phyloP scores from a whole-genome alignment of 2,113 vertebrate genomes.

The Trinectes maculatus region DNA sequence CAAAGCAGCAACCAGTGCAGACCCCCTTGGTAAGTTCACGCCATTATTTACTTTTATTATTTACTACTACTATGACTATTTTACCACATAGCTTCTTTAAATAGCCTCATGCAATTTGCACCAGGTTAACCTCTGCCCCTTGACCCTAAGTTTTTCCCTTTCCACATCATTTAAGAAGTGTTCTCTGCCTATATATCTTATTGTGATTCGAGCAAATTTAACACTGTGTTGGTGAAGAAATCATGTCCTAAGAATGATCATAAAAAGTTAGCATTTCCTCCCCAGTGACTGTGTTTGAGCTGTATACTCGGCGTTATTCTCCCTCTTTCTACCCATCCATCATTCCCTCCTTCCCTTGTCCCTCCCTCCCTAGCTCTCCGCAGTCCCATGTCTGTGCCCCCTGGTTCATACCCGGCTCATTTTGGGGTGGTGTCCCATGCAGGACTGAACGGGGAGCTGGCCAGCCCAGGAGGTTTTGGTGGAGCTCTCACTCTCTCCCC shows the following conservation, averaged over 20 bases:
- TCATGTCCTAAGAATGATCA: too few relatives aligned
- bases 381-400: conserved; percentile 85
- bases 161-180: too few relatives aligned
- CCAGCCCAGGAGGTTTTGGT: conserved; percentile 84
- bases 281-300: conserved; percentile 42
- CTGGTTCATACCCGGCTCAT: conserved; percentile 85
- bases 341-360: conserved; percentile 52
- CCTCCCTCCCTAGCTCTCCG: conserved; percentile 82
- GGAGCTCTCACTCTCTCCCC: conserved; percentile 88
- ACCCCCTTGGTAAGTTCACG: conserved; percentile 87
- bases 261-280: too few relatives aligned
- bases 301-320: conserved; percentile 20
- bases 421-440: conserved; percentile 87
- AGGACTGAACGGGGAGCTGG: conserved; percentile 86
- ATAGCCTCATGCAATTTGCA: too few relatives aligned
- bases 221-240: too few relatives aligned
- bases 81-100: too few relatives aligned
- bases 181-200: too few relatives aligned
- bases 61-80: too few relatives aligned
- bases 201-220: too few relatives aligned
- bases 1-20: conserved; percentile 81
- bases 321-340: conserved; percentile 38
- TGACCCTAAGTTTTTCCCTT: too few relatives aligned
- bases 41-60: too few relatives aligned
- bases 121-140: too few relatives aligned